Base-by-base conservation (phyloP, 2,888 invertebrate species). In the Himalopsyche anomala region DNA sequence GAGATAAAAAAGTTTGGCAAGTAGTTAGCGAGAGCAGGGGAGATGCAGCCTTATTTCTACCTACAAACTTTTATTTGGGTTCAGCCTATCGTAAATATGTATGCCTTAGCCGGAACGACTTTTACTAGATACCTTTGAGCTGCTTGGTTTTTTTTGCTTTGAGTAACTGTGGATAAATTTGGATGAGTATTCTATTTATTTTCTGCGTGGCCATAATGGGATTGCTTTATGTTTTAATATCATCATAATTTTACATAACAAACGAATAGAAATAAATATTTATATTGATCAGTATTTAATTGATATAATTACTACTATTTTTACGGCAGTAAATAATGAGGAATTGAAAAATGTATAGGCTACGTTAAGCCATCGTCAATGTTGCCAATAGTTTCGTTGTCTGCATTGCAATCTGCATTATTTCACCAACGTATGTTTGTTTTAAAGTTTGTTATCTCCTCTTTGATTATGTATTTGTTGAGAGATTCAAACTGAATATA, bases 1-100 rank as follows among this genome's bases (percentile, higher is more conserved):
- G 83, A 87, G 87, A 88, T 87, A 88, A 88, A 88, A 88, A 88
- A 88, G 87, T 88, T 88, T 84, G 80, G 80, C 84, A 88, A 88
- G 87, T 85, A 87, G 87, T 88, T 86, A 87, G 87, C 87, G 86
- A 55, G 83, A 51, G 79, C 80, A 38, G 79, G 79, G 85, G 84
- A 54, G 81, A 51, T 81, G 56, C 79, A 55, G 84, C 81, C 69
- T 74, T 74, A 28, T 74, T 74, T 74, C 74, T 54, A 55, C 80
- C 84, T 84, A 55, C 85, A 84, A 86, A 87, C 81, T 87, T 87
- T 87, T 87, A 87, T 87, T 85, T 85, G 84, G 85, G 85, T 85
- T 87, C 85, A 87, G 85, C 87, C 85, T 85, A 87, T 87, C 87
- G 87, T 87, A 85, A 87, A 87, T 87, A 85, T 87, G 87, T 87